Percentiles rank a stretch among this genome's conserved stretches.
Evolutionary conservation across 1,140 invertebrate species (phyloP).

Genomic region (Pissodes strobi): DNA sequence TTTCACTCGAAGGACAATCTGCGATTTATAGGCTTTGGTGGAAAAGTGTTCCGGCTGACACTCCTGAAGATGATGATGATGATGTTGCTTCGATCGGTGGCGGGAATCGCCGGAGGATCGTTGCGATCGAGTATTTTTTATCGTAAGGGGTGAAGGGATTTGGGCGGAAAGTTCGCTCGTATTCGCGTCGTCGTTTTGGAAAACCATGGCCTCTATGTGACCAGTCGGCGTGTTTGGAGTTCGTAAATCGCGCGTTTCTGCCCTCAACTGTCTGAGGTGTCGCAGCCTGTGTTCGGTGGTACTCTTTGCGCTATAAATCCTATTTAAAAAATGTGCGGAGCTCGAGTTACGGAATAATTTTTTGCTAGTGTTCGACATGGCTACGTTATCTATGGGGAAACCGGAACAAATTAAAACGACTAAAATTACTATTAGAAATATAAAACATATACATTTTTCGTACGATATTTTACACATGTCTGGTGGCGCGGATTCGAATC

Average conservation of each 20-base stretch:
- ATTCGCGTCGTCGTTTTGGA: conserved; percentile 13
- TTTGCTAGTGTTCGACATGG: conserved; percentile 46
- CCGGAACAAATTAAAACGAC: conserved; percentile 54
- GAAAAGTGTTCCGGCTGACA: conserved; percentile 48
- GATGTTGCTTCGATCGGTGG: conserved; percentile 14
- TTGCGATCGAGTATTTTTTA: conserved; percentile 32
- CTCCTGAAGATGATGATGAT: no score
- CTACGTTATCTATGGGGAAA: conserved; percentile 54
- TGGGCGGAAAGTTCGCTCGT: conserved; percentile 25
- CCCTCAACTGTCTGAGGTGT: conserved; percentile 16
- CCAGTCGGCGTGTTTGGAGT: conserved; percentile 18
- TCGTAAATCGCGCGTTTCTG: conserved; percentile 22
- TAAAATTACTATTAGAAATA: conserved; percentile 53
- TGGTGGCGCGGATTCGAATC: conserved; percentile 38
- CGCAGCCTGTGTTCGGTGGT: neutral
- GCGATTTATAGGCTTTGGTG: conserved; percentile 46
- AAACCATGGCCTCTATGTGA: conserved; percentile 27
- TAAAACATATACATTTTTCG: conserved; percentile 55
- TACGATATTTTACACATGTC: conserved; percentile 55
- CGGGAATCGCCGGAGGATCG: conserved; percentile 33
- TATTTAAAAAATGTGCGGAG: conserved; percentile 23
- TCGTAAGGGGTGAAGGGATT: conserved; percentile 10
- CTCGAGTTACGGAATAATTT: no score
- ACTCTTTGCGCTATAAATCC: neutral
- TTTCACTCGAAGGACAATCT: conserved; percentile 47